Conservation (phyloP, 2,888 invertebrate species). For the Ametastegia equiseti region DNA sequence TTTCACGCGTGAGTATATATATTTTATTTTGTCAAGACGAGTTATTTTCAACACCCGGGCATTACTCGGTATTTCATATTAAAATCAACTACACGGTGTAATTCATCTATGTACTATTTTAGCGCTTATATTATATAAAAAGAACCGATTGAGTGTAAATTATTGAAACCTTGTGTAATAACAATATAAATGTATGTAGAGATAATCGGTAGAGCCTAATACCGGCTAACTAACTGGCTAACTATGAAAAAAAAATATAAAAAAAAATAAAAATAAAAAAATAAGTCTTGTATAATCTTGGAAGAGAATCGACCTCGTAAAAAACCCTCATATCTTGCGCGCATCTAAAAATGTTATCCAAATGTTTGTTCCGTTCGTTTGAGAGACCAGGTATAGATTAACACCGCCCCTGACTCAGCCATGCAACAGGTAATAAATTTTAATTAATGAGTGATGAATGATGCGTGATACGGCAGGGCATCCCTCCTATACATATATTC, state of each 20-base stretch:
- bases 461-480: constrained; percentile 21
- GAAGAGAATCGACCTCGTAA: constrained; percentile 27
- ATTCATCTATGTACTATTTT: not conserved
- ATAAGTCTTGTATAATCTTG: not conserved
- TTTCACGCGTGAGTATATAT: not conserved
- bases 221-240: not conserved
- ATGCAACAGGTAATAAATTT: constrained; percentile 45
- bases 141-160: constrained; percentile 4
- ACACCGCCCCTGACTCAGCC: constrained; percentile 18
- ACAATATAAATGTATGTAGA: no score
- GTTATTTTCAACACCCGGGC: not conserved
- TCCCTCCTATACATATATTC: not conserved
- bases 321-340: not conserved
- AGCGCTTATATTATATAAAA: no score
- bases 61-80: not conserved
- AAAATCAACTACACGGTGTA: not conserved
- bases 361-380: constrained; percentile 42
- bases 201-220: no score
- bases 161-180: not conserved
- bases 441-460: constrained; percentile 44
- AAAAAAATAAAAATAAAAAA: no score
- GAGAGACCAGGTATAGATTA: constrained; percentile 41
- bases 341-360: constrained; percentile 24
- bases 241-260: no score
- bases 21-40: not conserved